Evolutionary conservation across 2,888 invertebrate species (phyloP), one percentile per base, ranked within the genome.

Genomic region (Minunthozetes semirufus): DNA sequence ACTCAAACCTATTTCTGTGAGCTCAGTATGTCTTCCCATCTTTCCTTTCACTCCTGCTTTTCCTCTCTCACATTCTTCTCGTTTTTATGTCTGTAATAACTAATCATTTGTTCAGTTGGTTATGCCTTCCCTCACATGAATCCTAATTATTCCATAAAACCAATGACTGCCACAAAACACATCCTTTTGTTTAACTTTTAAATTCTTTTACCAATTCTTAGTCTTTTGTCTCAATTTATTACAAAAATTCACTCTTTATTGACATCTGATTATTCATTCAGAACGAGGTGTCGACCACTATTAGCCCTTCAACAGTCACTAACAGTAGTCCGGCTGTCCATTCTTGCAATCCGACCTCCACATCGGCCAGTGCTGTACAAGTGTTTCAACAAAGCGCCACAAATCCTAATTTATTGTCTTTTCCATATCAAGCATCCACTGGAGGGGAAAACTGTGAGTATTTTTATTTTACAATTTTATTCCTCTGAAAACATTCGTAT

Each of bases 1-100:
- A 72, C 87, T 96, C 80, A 96, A 96, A 83, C 96, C 96, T 63
- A 92, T 94, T 42, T 56, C 79, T 33, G 76, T 76, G 76, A 76
- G 76, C 72, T 48, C 38, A 68, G 42, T 68, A 68, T 68, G 68
- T 68, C 42, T 42, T 38, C 19, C 19, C 46, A 22, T 17, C 61
- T 33, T 33, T n/a, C 33, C 22, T 17, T 13, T 17, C 56, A 22
- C 19, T 22, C 56, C 22, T 25, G 13, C 27, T 27, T 15, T 61
- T 11, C 27, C 59, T 22, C 33, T 61, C 61, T n/a, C 61, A 33
- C 22, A 15, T 22, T 29, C 61, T 33, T 61, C n/a, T 33, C 42
- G 42, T 22, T 61, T 61, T 56, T 56, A 22, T 56, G 22, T 56
- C n/a, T 22, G 56, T 13, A 22, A 56, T 56, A 25, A 56, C 19